Conservation (phyloP, 2,797 vertebrate genomes). For the Pseudomugil gertrudae region DNA sequence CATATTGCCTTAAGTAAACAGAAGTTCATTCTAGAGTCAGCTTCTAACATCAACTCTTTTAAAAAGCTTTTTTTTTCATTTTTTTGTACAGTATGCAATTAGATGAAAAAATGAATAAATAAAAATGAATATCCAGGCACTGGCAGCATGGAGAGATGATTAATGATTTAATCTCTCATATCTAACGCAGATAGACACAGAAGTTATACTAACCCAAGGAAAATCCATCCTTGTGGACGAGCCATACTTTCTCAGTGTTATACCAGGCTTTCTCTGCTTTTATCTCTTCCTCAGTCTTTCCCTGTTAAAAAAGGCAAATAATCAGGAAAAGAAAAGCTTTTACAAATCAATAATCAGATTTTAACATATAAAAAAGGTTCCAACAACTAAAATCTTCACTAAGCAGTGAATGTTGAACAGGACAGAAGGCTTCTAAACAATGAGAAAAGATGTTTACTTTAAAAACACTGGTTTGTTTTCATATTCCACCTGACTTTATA, state of each 20-base stretch:
- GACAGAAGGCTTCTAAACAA: not conserved
- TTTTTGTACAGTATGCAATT: constrained; percentile 4
- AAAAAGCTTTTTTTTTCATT: constrained; percentile 21
- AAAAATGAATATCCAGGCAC: constrained; percentile 2
- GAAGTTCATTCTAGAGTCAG: constrained; percentile 9
- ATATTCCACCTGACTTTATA: constrained; percentile 24
- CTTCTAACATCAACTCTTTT: constrained; percentile 22
- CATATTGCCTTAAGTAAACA: constrained; percentile 18
- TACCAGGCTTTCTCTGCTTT: constrained; percentile 92
- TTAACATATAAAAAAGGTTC: constrained; percentile 9
- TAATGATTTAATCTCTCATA: not conserved
- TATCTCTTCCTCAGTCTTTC: constrained; percentile 94
- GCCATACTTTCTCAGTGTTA: constrained; percentile 95
- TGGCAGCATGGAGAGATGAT: not conserved
- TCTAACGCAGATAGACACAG: not conserved
- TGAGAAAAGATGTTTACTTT: not conserved
- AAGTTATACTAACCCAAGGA: constrained; percentile 88
- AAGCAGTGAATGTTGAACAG: not conserved
- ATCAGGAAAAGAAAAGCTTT: constrained; percentile 5
- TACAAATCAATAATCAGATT: constrained; percentile 10
- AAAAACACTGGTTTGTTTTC: constrained; percentile 1
- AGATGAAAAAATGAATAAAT: not conserved
- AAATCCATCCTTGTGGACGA: constrained; percentile 97
- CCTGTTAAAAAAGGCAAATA: constrained; percentile 71
- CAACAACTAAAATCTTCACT: constrained; percentile 1